Base-by-base conservation (phyloP, 2,888 invertebrate species). In the Acanthacorydalis orientalis region DNA sequence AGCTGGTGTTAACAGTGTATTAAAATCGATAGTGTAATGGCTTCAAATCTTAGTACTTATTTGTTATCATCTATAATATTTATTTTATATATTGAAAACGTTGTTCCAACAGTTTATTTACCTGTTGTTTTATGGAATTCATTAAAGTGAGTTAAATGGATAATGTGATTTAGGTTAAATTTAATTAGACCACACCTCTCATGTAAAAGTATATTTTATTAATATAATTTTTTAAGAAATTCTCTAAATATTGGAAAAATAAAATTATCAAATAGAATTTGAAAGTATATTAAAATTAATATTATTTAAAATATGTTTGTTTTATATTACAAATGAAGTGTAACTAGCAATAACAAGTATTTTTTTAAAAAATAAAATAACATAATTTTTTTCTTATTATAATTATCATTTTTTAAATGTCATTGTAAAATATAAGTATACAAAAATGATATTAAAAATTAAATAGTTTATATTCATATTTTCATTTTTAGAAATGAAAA, bases 41-140 rank as follows among this genome's bases (percentile, higher is more conserved):
- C 41, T n/a, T 23, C n/a, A 41, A 15, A 23, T 10, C 16, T 23
- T 4, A 15, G 12, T 41, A 15, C 16, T 41, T 23, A 23, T 23
- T 41, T 41, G 10, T 12, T 41, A 41, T 31, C 8, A 8, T 23
- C 10, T 8, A 16, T 41, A 23, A 12, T 41, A 41, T 16, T 16
- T 15, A n/a, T 41, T 8, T 23, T 41, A 41, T 15, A 16, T 31
- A 9, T 31, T 23, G n/a, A 41, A 23, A 41, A 41, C 11, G 41
- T 31, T n/a, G 31, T 31, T 23, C n/a, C 41, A 31, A 41, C 31
- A 12, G 41, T 23, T 23, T 41, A 16, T n/a, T 16, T 41, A 15
- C 41, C 41, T 15, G 41, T 41, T 16, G 31, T 41, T 41, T 41
- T 41, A 8, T 41, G 41, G 41, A 41, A 41, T 41, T 23, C 31